A percentile compares a stretch with the other conserved stretches of the same genome.
phyloP scores from a whole-genome alignment of 2,797 vertebrate genomes.

The Scleropages formosus region DNA sequence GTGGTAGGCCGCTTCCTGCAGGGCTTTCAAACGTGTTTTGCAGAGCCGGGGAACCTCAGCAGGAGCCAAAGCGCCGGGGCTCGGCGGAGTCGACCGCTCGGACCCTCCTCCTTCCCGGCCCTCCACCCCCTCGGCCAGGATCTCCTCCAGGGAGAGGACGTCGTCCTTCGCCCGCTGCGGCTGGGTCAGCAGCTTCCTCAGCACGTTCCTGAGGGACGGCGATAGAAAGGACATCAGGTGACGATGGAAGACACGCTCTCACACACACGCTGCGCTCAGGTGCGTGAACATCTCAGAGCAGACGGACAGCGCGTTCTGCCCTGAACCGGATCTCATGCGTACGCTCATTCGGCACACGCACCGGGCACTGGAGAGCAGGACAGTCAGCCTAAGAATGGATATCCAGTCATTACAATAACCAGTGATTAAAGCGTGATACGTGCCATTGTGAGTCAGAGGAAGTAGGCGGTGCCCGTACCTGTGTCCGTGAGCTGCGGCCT shows the following conservation, averaged over 20 bases:
- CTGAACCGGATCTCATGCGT: no score
- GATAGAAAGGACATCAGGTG: neutral
- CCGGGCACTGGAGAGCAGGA: neutral
- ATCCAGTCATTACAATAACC: neutral
- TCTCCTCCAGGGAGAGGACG: conserved; percentile 91
- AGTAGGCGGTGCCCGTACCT: conserved; percentile 64
- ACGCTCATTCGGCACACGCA: neutral
- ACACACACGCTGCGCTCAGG: conserved; percentile 7
- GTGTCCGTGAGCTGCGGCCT: conserved; percentile 91
- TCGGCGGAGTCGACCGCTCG: neutral
- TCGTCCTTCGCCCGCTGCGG: conserved; percentile 79
- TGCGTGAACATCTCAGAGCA: no score
- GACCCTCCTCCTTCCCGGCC: conserved; percentile 32
- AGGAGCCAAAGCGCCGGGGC: conserved; percentile 34
- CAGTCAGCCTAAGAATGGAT: neutral
- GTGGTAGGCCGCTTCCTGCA: conserved; percentile 93
- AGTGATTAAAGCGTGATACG: neutral
- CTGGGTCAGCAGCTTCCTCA: conserved; percentile 84
- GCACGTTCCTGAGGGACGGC: conserved; percentile 72
- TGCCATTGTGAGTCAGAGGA: neutral
- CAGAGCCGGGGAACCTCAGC: conserved; percentile 69
- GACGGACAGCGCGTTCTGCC: no score
- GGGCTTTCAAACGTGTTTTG: conserved; percentile 80
- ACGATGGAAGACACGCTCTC: neutral
- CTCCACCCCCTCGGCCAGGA: conserved; percentile 89